phyloP scores from a whole-genome alignment of 2,888 invertebrate genomes.

The Acanthococcus lagerstroemiae region DNA sequence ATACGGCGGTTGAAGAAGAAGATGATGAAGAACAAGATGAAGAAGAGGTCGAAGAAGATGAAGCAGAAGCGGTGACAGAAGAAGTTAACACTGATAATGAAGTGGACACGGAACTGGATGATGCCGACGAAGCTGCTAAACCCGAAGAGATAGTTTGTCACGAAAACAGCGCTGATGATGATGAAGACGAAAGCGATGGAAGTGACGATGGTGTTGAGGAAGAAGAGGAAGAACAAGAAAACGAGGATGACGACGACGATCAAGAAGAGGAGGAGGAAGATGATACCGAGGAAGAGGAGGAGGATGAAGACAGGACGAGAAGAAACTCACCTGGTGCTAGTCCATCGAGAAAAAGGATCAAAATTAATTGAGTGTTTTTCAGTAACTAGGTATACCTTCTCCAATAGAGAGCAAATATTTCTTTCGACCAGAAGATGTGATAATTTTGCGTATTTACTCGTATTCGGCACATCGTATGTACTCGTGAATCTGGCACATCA shows the following conservation, averaged over 20 bases:
- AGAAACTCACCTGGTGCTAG: no score
- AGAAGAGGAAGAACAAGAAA: neutral
- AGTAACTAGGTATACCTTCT: no score
- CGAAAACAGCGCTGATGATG: neutral
- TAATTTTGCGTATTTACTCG: no score
- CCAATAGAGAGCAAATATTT: no score
- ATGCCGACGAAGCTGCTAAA: neutral
- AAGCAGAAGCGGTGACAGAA: neutral
- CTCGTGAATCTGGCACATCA: no score
- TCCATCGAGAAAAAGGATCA: neutral
- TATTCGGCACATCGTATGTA: no score
- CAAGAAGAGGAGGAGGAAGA: neutral
- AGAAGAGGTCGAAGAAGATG: neutral
- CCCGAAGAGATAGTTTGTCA: neutral
- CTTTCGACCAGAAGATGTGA: no score
- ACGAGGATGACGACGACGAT: neutral
- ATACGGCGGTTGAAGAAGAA: neutral
- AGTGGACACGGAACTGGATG: neutral
- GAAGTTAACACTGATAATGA: neutral
- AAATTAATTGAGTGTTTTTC: neutral
- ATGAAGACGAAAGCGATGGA: constrained; percentile 12
- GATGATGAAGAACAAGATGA: neutral
- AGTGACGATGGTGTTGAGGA: neutral
- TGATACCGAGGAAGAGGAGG: neutral
- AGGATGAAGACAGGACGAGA: no score